Conservation (phyloP, 2,797 vertebrate species). For the Neosilurus mollespiculum region DNA sequence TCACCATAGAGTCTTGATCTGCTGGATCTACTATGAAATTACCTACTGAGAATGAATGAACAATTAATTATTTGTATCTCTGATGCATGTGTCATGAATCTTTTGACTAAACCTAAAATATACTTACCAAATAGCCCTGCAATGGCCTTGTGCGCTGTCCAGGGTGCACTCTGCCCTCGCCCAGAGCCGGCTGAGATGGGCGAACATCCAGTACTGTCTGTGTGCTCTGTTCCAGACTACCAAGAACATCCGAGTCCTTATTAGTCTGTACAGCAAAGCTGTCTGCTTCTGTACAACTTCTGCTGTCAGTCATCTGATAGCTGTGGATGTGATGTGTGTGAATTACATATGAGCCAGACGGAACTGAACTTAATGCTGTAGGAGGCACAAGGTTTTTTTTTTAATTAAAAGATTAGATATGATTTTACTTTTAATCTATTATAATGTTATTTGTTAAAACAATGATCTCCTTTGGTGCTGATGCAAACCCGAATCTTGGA, state of each 20-base stretch:
- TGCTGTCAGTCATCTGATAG: conserved; percentile 1
- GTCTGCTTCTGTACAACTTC: conserved; percentile 13
- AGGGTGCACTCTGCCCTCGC: too few species aligned
- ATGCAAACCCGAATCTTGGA: neutral
- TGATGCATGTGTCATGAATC: neutral
- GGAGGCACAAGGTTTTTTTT: neutral
- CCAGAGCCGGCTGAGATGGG: too few species aligned
- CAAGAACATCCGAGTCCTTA: conserved; percentile 4
- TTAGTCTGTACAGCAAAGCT: conserved; percentile 29
- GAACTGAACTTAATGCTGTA: neutral
- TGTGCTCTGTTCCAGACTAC: neutral
- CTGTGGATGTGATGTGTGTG: conserved; percentile 7
- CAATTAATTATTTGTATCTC: neutral
- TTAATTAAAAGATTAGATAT: neutral
- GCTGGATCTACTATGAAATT: neutral
- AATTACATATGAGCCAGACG: neutral
- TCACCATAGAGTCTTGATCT: neutral
- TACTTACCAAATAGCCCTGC: too few species aligned
- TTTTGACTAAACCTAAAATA: conserved; percentile 2
- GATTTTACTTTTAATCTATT: neutral
- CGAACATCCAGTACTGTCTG: neutral
- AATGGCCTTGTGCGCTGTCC: too few species aligned
- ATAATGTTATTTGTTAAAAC: neutral
- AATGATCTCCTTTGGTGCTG: neutral
- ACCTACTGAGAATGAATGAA: neutral